Conservation (phyloP, 2,797 vertebrate species). For the Arctocebus calabarensis region DNA sequence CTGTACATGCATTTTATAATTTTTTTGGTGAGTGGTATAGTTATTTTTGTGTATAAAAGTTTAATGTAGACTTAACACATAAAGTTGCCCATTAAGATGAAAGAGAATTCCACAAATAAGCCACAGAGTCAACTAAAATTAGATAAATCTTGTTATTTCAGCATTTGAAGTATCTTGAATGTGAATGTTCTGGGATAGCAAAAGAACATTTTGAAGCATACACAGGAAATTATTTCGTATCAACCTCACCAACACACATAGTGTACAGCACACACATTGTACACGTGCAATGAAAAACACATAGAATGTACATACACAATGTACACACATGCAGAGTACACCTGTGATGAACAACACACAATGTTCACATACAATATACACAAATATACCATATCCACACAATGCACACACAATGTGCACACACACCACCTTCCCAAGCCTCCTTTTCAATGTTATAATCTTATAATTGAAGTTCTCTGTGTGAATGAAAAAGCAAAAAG, state of each 20-base stretch:
- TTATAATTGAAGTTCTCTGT: constrained; percentile 78
- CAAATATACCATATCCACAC: neutral
- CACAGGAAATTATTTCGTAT: constrained; percentile 73
- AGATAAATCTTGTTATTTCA: constrained; percentile 22
- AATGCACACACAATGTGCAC: neutral
- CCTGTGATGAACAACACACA: constrained; percentile 63
- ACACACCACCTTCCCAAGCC: constrained; percentile 65
- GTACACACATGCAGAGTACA: neutral
- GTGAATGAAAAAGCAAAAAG: constrained; percentile 64
- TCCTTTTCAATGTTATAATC: constrained; percentile 76
- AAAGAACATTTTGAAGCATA: constrained; percentile 79
- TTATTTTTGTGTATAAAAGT: constrained; percentile 62
- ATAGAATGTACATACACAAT: neutral
- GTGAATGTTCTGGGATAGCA: constrained; percentile 63
- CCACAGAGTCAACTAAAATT: constrained; percentile 73
- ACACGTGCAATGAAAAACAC: neutral
- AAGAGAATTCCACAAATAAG: constrained; percentile 56
- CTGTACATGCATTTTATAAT: neutral
- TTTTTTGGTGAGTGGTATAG: neutral
- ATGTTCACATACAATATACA: neutral
- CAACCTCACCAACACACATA: constrained; percentile 21
- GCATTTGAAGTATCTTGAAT: constrained; percentile 70
- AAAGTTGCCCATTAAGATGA: constrained; percentile 75
- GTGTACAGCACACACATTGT: neutral
- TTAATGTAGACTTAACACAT: constrained; percentile 59